These are phyloP conservation scores for Chauna torquata DNA, from an alignment of 2,113 vertebrate genomes.

Conservation along the genomic window DNA sequence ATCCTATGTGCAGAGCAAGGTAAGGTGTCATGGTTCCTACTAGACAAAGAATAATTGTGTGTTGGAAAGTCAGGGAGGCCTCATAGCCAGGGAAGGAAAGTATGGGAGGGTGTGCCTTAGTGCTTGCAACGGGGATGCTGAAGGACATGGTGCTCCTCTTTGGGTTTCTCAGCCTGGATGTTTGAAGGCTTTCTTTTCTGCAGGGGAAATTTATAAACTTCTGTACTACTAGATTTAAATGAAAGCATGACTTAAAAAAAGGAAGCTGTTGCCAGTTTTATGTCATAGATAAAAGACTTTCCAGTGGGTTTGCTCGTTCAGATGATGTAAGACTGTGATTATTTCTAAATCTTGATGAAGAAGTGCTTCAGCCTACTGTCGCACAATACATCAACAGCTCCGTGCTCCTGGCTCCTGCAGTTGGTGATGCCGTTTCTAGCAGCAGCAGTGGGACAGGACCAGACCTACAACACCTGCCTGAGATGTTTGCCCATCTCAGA, in stretches of 20 bases:
- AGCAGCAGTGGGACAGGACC: neutral
- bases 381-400: neutral
- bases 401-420: neutral
- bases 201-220: fast-evolving
- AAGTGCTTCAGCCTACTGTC: neutral
- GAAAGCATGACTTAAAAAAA: neutral
- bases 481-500: neutral
- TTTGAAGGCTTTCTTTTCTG: fast-evolving
- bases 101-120: neutral
- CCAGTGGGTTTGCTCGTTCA: neutral
- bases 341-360: neutral
- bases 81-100: neutral
- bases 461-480: neutral
- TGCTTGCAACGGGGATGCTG: neutral
- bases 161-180: neutral
- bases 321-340: neutral
- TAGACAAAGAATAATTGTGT: fast-evolving
- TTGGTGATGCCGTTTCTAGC: fast-evolving
- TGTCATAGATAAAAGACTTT: neutral
- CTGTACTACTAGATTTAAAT: neutral
- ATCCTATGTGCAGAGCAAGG: slow-evolving; percentile 19
- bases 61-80: neutral
- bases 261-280: neutral
- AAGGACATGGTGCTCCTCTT: fast-evolving
- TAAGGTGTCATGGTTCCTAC: neutral